phyloP scores from a whole-genome alignment of 2,113 vertebrate species.

The human (Homo sapiens) region DNA sequence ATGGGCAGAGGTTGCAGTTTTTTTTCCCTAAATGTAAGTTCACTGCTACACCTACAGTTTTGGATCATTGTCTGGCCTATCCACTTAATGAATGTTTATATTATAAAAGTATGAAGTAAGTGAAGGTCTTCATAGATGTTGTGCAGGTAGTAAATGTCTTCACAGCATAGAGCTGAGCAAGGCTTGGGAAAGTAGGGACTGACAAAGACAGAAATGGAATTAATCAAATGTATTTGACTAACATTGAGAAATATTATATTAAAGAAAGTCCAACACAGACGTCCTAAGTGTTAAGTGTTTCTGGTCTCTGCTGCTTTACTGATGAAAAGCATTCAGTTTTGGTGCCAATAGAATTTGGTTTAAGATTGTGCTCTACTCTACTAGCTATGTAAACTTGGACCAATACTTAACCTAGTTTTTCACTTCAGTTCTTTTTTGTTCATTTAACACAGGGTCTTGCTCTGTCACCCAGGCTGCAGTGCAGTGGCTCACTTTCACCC shows the following conservation, averaged over 20 bases:
- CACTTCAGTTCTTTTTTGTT: not conserved
- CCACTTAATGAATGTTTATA: not conserved
- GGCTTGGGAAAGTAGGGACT: not conserved
- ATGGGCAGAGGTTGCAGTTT: not conserved
- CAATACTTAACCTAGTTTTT: not conserved
- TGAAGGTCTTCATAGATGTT: not conserved
- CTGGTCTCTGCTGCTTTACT: constrained; percentile 8
- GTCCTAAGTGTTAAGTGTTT: not conserved
- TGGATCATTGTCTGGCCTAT: not conserved
- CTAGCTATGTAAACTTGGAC: not conserved
- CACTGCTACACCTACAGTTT: not conserved
- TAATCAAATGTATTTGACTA: not conserved
- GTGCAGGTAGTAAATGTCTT: not conserved
- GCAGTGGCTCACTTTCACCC: not conserved
- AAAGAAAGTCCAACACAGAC: not conserved
- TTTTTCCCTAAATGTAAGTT: not conserved
- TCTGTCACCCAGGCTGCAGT: not conserved
- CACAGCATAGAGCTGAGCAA: not conserved
- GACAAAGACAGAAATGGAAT: not conserved
- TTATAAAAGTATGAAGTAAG: not conserved
- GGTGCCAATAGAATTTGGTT: not conserved
- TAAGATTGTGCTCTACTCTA: not conserved
- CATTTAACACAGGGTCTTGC: not conserved
- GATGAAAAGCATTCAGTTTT: not conserved
- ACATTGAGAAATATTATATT: not conserved